Percentiles rank a stretch among this genome's conserved stretches.
Evolutionary conservation across 1,140 invertebrate species (phyloP).

Genomic region (Drosophila murphyi): DNA sequence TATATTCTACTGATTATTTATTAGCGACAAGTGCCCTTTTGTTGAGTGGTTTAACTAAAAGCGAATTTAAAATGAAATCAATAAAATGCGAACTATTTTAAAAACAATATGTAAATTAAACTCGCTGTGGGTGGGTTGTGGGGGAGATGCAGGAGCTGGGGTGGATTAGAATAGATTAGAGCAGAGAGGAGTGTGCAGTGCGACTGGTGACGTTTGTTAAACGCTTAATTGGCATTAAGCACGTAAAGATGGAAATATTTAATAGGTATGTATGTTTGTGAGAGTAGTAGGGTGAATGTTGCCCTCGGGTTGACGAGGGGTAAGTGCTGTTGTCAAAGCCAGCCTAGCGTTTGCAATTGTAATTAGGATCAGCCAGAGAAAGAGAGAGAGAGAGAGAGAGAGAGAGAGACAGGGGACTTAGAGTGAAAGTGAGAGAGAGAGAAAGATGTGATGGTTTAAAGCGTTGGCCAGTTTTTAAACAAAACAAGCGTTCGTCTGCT

Average conservation of each 20-base stretch:
- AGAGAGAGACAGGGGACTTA: background rate
- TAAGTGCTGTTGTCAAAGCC: constrained; percentile 61
- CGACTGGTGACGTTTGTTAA: constrained; percentile 51
- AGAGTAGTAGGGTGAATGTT: background rate
- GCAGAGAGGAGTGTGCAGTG: background rate
- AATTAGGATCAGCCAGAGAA: constrained; percentile 55
- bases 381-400: constrained; percentile 4
- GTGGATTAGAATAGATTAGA: background rate
- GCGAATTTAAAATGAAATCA: constrained; percentile 61
- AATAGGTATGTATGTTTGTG: background rate
- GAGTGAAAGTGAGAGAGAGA: background rate
- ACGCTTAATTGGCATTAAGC: constrained; percentile 79
- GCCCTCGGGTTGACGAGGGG: constrained; percentile 43
- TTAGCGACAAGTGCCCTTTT: background rate
- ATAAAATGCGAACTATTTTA: constrained; percentile 67
- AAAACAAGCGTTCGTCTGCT: constrained; percentile 10
- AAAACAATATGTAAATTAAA: constrained; percentile 63
- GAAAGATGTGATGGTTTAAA: constrained; percentile 45
- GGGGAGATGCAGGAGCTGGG: constrained; percentile 3
- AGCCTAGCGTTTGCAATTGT: constrained; percentile 68
- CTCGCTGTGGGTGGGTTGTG: background rate
- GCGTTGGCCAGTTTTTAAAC: constrained; percentile 18
- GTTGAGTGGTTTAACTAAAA: constrained; percentile 11
- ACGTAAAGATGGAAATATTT: constrained; percentile 50
- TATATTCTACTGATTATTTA: no score